Percentiles rank a stretch among this genome's conserved stretches.
phyloP scores from a whole-genome alignment of 2,113 vertebrate species.

The Sinocyclocheilus maitianheensis region DNA sequence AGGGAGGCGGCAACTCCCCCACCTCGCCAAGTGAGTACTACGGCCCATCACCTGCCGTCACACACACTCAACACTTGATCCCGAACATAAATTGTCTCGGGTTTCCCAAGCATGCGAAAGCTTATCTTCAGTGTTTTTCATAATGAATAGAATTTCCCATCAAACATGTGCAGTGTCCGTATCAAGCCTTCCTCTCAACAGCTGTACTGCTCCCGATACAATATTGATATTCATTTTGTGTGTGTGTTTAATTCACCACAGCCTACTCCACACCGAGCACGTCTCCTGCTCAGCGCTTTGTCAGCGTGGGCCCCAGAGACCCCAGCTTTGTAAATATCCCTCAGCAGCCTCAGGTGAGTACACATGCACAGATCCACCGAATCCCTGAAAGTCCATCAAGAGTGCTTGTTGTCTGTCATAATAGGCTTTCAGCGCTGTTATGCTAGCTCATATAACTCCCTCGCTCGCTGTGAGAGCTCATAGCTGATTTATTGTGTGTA shows the following conservation, averaged over 20 bases:
- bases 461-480: constrained; percentile 6
- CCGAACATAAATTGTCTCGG: background rate
- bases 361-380: constrained; percentile 58
- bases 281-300: constrained; percentile 98
- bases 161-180: constrained; percentile 16
- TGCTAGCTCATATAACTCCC: constrained; percentile 3
- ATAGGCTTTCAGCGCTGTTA: constrained; percentile 2
- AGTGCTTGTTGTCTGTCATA: constrained; percentile 18
- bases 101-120: constrained; percentile 10
- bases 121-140: constrained; percentile 2
- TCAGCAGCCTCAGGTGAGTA: constrained; percentile 98
- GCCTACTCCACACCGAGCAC: constrained; percentile 99
- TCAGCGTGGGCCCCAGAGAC: constrained; percentile 98
- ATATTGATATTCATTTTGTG: constrained; percentile 35
- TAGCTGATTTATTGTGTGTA: constrained; percentile 68
- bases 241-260: constrained; percentile 72
- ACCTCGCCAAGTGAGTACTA: constrained; percentile 96
- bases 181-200: constrained; percentile 30
- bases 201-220: constrained; percentile 3
- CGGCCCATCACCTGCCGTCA: background rate
- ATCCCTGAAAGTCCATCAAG: constrained; percentile 35
- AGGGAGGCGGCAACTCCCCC: constrained; percentile 93
- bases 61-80: background rate
- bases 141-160: constrained; percentile 33
- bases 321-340: constrained; percentile 99